Conservation (phyloP, 2,797 vertebrate genomes). For the Uromys caudimaculatus region DNA sequence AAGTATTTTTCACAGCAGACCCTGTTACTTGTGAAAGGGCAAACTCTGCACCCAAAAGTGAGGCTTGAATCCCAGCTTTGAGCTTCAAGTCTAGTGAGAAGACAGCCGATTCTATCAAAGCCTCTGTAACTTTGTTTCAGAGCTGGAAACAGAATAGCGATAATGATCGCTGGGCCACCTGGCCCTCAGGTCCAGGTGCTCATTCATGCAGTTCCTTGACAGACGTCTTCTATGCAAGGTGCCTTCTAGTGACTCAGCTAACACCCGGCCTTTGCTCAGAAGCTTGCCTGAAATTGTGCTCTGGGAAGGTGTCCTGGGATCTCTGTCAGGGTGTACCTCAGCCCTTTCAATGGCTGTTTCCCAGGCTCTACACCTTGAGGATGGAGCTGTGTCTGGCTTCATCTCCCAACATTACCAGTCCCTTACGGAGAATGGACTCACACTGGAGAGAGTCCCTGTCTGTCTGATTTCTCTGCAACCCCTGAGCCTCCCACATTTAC, state of each 20-base stretch:
- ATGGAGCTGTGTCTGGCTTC: rapidly evolving
- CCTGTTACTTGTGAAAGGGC: too few species aligned
- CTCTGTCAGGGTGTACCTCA: rapidly evolving
- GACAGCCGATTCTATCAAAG: rapidly evolving
- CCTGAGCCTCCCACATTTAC: not conserved
- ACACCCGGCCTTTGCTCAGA: not conserved
- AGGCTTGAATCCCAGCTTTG: not conserved
- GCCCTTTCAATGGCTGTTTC: too few species aligned
- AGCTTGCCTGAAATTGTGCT: rapidly evolving
- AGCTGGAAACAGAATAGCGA: not conserved
- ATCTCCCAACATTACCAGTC: not conserved
- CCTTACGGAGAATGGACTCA: not conserved
- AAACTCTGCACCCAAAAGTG: too few species aligned
- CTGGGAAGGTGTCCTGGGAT: not conserved
- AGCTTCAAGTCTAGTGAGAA: rapidly evolving
- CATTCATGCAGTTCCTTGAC: rapidly evolving
- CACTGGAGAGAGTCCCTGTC: not conserved
- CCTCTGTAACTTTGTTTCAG: not conserved
- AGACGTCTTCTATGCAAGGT: rapidly evolving
- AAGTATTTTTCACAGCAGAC: not conserved
- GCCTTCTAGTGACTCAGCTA: not conserved
- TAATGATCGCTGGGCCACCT: rapidly evolving
- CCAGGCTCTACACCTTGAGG: not conserved
- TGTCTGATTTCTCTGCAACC: not conserved
- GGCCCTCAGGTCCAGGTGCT: not conserved